Evolutionary conservation across 2,888 invertebrate species (phyloP), one percentile per base, ranked within the genome.

Genomic region (Limenitis camilla): DNA sequence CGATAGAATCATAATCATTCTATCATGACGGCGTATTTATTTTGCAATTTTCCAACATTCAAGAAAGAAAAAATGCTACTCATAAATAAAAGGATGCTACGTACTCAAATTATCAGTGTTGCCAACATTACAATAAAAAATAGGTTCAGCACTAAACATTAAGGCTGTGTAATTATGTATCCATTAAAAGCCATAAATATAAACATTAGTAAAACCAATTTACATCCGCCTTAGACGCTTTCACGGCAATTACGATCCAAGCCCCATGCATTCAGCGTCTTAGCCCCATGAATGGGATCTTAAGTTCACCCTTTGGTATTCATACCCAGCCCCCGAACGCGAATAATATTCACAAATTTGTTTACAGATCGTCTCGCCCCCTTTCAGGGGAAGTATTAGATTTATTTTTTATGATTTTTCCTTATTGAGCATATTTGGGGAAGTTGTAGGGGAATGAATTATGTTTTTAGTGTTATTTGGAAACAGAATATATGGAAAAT

Each of bases 301-400:
- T 78, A 71, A 74, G 68, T 55, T 61, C 73, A 78, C 78, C 83
- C 84, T 72, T 78, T 76, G 61, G 71, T 77, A 85, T 83, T 82
- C 81, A 83, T 84, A 72, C 71, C 65, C 29, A 28, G 29, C 45
- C 45, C 45, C 45, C 11, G 54, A 61, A 70, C 71, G 64, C 68
- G 76, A 81, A 83, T 84, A 85, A 84, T 84, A 78, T 80, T 80
- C 81, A 72, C 80, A 84, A 86, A 85, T 86, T 84, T 86, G 84
- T 84, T 86, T 84, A 84, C 84, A 72, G 81, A 59, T 59, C 56
- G 53, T 57, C 54, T 59, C 50, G 49, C 44, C 41, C 49, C 53
- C 52, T 52, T 52, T 42, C 38, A 33, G 27, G 40, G 53, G 53
- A 36, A 36, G 50, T 33, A 45, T 48, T 52, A 41, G 46, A 52